Base-by-base conservation (phyloP, 2,888 invertebrate species). In the Chrysolina oricalcia region DNA sequence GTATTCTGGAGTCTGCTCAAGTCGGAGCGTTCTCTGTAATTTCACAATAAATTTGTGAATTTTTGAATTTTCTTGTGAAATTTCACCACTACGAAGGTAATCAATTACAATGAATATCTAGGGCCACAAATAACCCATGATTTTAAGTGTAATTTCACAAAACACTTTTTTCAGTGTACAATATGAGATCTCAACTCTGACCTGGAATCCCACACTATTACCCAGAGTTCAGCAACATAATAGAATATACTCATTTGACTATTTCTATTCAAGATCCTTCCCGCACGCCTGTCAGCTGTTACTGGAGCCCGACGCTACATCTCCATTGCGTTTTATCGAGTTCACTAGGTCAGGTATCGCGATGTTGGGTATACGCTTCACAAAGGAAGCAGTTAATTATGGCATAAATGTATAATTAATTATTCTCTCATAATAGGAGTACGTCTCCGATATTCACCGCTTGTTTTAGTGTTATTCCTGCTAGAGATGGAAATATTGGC, bases 231-330 rank as follows among this genome's bases (percentile, higher is more conserved):
- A 59, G n/a, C n/a, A 59, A 27, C 4, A 59, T n/a, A 13, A 43
- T 56, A 21, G 15, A 27, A 2, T 8, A 27, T 6, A 35, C 59
- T 27, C 6, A 27, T 59, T 59, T 9, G 8, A n/a, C 13, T 59
- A 27, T n/a, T 59, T 15, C 23, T 35, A 59, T 15, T 27, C 27
- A 23, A 59, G 15, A 59, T 8, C 53, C 50, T 50, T 50, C 50
- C 59, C 59, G 23, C 27, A n/a, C n/a, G 15, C 6, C 59, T 59
- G 8, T 59, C 59, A 59, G 59, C 59, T 59, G 59, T 27, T 59
- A 27, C 10, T 23, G 6, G 15, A 35, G 35, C n/a, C 19, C 59
- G 27, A 27, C 15, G 27, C 21, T 23, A 9, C 53, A 11, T 21
- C 9, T 19, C 4, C 53, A n/a, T 1, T 59, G 23, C n/a, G n/a